These are phyloP conservation scores for Malurus elegans DNA, from an alignment of 2,113 vertebrate species.

Conservation along the genomic window DNA sequence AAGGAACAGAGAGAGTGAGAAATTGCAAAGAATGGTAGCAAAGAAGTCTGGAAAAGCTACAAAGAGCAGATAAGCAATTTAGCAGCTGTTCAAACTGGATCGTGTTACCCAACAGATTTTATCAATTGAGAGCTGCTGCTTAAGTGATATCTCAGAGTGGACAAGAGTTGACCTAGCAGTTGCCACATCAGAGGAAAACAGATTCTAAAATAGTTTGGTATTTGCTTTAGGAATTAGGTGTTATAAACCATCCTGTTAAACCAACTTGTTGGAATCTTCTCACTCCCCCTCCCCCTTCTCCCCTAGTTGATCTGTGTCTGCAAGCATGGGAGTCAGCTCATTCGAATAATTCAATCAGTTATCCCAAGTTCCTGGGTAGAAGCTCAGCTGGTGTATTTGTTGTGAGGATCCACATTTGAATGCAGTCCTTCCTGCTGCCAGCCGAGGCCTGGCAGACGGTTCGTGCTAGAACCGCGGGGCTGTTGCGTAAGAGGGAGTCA, in stretches of 20 bases:
- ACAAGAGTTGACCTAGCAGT: neutral
- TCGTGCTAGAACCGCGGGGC: neutral
- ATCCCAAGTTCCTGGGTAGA: neutral
- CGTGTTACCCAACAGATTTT: neutral
- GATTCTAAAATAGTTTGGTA: conserved; percentile 11
- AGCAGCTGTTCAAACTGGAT: neutral
- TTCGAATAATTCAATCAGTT: neutral
- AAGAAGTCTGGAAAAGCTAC: neutral
- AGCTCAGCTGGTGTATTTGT: neutral
- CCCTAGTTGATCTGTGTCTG: neutral
- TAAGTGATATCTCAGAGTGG: neutral
- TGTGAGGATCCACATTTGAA: neutral
- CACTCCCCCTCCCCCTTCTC: no score
- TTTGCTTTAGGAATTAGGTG: conserved; percentile 24
- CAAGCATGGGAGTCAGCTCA: neutral
- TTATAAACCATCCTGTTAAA: conserved; percentile 38
- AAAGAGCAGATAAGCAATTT: neutral
- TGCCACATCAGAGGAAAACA: neutral
- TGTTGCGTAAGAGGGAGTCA: neutral
- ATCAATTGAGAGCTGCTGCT: neutral
- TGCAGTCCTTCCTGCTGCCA: neutral
- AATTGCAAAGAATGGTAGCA: neutral
- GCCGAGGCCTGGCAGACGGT: neutral
- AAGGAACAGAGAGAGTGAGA: rapidly evolving
- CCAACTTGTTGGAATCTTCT: neutral